phyloP scores from a whole-genome alignment of 2,797 vertebrate species.

The Centroberyx gerrardi region DNA sequence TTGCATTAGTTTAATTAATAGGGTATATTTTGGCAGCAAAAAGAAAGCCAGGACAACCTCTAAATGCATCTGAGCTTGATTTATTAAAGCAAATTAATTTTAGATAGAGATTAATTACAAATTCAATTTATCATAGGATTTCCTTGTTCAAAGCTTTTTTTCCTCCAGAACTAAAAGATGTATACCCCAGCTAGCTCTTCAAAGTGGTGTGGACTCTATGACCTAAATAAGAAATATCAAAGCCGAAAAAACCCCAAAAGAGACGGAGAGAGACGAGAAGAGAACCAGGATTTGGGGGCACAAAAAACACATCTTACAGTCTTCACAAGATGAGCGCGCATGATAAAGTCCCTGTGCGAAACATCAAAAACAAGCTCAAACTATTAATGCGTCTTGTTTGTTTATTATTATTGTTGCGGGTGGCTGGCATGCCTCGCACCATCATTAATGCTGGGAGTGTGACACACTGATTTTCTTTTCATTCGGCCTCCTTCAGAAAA shows the following conservation, averaged over 20 bases:
- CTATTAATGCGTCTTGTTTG: conserved; percentile 50
- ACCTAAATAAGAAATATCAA: conserved; percentile 81
- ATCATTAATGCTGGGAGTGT: conserved; percentile 48
- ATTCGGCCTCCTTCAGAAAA: conserved; percentile 34
- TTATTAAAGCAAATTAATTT: conserved; percentile 66
- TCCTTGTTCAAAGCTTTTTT: conserved; percentile 71
- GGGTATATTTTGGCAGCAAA: neutral
- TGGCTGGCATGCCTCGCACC: conserved; percentile 36
- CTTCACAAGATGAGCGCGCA: conserved; percentile 27
- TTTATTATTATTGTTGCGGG: conserved; percentile 50
- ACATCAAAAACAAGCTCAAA: conserved; percentile 61
- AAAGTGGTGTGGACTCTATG: conserved; percentile 73
- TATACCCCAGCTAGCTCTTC: conserved; percentile 64
- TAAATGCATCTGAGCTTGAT: conserved; percentile 45
- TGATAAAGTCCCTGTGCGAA: conserved; percentile 35
- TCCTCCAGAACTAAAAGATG: conserved; percentile 61
- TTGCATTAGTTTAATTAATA: conserved; percentile 14
- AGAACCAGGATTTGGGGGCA: conserved; percentile 57
- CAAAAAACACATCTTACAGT: conserved; percentile 34
- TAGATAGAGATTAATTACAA: conserved; percentile 66
- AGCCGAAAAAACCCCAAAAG: conserved; percentile 66
- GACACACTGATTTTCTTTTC: conserved; percentile 39
- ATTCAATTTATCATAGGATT: conserved; percentile 57
- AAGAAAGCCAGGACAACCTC: conserved; percentile 22
- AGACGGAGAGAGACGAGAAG: conserved; percentile 32